Evolutionary conservation across 1,140 invertebrate genomes (phyloP).

Genomic region (Hyles euphorbiae): DNA sequence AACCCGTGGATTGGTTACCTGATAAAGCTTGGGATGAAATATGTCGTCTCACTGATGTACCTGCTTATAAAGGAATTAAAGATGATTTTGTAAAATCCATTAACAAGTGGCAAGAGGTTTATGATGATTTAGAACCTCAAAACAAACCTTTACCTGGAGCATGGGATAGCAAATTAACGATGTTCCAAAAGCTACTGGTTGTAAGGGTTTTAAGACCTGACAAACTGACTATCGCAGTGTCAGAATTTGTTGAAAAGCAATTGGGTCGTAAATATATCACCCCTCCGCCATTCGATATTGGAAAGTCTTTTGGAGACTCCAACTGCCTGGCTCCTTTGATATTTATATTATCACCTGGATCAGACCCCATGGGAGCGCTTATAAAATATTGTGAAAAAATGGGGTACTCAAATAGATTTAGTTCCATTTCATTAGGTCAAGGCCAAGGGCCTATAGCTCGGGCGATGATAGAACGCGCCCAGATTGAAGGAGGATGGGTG

Average conservation of each 20-base stretch:
- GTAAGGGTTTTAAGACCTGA: slow-evolving; percentile 89
- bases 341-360: slow-evolving; percentile 93
- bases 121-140: slow-evolving; percentile 83
- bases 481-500: slow-evolving; percentile 89
- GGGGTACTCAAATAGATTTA: slow-evolving; percentile 85
- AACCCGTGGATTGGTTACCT: slow-evolving; percentile 88
- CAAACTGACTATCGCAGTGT: slow-evolving; percentile 82
- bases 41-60: slow-evolving; percentile 82
- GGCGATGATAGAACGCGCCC: slow-evolving; percentile 85
- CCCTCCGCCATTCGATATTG: slow-evolving; percentile 92
- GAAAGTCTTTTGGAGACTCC: slow-evolving; percentile 90
- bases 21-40: slow-evolving; percentile 91
- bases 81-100: slow-evolving; percentile 74
- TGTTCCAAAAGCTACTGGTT: slow-evolving; percentile 89
- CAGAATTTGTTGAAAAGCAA: slow-evolving; percentile 80
- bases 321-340: slow-evolving; percentile 89
- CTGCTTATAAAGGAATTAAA: slow-evolving; percentile 76
- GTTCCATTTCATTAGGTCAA: slow-evolving; percentile 93
- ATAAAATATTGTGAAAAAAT: slow-evolving; percentile 87
- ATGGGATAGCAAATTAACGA: slow-evolving; percentile 80
- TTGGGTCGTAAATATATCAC: slow-evolving; percentile 89
- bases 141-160: slow-evolving; percentile 78
- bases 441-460: slow-evolving; percentile 91
- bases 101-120: slow-evolving; percentile 84
- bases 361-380: slow-evolving; percentile 90